Conservation (phyloP, 2,888 invertebrate species). For the Rhopalosiphum nymphaeae region DNA sequence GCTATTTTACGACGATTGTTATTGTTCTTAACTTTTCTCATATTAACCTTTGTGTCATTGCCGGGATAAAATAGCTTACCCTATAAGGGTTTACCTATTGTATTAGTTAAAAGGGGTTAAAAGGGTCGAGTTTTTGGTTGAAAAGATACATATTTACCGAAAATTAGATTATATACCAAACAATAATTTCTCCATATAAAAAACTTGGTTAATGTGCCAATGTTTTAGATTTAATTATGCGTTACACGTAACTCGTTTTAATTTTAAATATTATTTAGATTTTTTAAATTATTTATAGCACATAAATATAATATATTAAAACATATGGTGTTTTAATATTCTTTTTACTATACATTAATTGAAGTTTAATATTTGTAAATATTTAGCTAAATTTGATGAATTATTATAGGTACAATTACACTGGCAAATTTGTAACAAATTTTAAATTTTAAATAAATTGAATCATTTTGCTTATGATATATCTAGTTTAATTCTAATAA, state of each 20-base stretch:
- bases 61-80: slow-evolving; percentile 33
- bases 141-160: slow-evolving; percentile 45
- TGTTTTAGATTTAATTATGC: background rate
- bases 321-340: background rate
- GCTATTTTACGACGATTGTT: slow-evolving; percentile 39
- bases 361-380: background rate
- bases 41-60: slow-evolving; percentile 47
- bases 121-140: slow-evolving; percentile 43
- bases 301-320: background rate
- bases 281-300: background rate
- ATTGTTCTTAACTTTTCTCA: slow-evolving; percentile 57
- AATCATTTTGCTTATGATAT: background rate
- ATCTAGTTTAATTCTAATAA: background rate
- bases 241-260: background rate
- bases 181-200: background rate
- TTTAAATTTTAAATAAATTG: background rate
- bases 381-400: background rate
- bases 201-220: background rate
- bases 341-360: background rate
- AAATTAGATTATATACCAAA: background rate
- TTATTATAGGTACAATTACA: background rate
- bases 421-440: background rate
- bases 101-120: slow-evolving; percentile 51
- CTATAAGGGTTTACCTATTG: slow-evolving; percentile 29
- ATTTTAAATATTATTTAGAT: background rate